Base-by-base conservation (phyloP, 1,140 invertebrate genomes). In the Galleria mellonella region DNA sequence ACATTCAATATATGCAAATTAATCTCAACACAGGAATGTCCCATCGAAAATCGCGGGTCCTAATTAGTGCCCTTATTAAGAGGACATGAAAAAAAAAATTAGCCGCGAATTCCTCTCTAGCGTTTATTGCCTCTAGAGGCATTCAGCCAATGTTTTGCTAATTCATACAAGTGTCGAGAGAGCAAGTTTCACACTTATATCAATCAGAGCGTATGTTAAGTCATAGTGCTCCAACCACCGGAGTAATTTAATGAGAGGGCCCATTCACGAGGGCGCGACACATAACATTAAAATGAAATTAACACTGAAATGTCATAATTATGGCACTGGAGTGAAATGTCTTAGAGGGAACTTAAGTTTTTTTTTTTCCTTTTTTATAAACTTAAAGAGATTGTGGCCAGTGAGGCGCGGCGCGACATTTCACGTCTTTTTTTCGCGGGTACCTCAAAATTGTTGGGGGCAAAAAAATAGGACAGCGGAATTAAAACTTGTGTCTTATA, bases 241-340 rank as follows among this genome's bases (percentile, higher is more conserved):
- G 57, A 72, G 62, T 76, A 82, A 82, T 82, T 82, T 82, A 82
- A 82, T 82, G 77, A 82, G 77, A 81, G 74, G 56, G 60, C 66
- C 70, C 69, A 73, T 79, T 79, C 72, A 76, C 47, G 61, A 60
- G 66, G 55, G 50, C 51, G 67, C 57, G 57, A 69, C 67, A 74
- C 65, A 53, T 65, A 51, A 62, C 63, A 73, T 75, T 75, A 72
- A 72, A 73, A 73, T 73, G 63, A 72, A 67, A 77, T 81, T 77
- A 74, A 76, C 68, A 71, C 72, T 72, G 70, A 77, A 77, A 77
- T 72, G 67, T 64, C 67, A 77, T 81, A 77, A 77, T 81, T 81
- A 74, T 67, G 62, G 64, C 66, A 69, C 68, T 23, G 6, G 17
- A 23, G 17, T 23, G 6, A 23, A 23, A 23, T 23, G 17, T 23